A percentile compares a stretch with the other conserved stretches of the same genome.
phyloP scores from a whole-genome alignment of 1,140 invertebrate species.

The Teleopsis dalmanni region DNA sequence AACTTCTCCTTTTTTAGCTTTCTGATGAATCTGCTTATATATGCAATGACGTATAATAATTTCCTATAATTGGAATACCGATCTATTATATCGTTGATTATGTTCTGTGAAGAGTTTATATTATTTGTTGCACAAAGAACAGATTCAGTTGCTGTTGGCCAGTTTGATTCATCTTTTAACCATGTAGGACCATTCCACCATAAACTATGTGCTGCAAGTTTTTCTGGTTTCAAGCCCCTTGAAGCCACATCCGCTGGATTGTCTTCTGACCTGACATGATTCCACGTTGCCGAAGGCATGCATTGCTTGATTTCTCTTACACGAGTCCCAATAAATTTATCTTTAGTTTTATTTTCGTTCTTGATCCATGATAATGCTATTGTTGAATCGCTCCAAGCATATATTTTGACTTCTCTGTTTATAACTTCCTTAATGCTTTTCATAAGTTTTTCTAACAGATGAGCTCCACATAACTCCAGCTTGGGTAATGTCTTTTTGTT shows the following conservation, averaged over 20 bases:
- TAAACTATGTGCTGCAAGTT: slow-evolving; percentile 1
- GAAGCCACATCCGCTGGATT: slow-evolving; percentile 7
- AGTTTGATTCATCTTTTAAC: slow-evolving; percentile 1
- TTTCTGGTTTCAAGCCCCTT: background rate
- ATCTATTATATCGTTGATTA: slow-evolving; percentile 4
- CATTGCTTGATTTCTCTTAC: slow-evolving; percentile 4
- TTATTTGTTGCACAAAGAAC: background rate
- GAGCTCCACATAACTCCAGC: slow-evolving; percentile 17
- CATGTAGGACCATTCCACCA: slow-evolving; percentile 9
- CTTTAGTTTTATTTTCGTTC: background rate
- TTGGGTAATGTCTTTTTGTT: slow-evolving; percentile 12
- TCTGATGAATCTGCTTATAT: slow-evolving; percentile 4
- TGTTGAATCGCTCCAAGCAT: background rate
- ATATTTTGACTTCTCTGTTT: slow-evolving; percentile 2
- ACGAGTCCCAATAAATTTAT: background rate
- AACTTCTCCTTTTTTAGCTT: slow-evolving; percentile 1
- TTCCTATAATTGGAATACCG: slow-evolving; percentile 7
- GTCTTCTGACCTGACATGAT: slow-evolving; percentile 4
- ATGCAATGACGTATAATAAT: slow-evolving; percentile 4
- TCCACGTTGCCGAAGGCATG: background rate
- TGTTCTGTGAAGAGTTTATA: background rate
- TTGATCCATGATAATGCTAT: background rate
- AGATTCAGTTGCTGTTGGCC: slow-evolving; percentile 1
- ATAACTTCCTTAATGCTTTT: slow-evolving; percentile 4
- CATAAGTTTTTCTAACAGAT: slow-evolving; percentile 8